Base-by-base conservation (phyloP, 2,797 vertebrate genomes). In the Girardinus metallicus region DNA sequence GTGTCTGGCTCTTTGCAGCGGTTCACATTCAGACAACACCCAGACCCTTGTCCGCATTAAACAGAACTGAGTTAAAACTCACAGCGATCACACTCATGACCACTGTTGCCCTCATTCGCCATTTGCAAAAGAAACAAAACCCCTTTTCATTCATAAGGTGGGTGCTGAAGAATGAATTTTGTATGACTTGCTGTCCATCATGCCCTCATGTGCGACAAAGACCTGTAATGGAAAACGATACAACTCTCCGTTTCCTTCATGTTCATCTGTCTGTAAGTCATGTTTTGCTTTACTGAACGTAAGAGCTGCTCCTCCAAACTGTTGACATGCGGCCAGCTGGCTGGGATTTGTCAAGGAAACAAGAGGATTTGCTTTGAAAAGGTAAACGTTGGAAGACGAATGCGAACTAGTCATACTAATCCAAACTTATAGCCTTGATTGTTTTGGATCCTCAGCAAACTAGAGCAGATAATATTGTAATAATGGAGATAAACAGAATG, bases 151-250 rank as follows among this genome's bases (percentile, higher is more conserved):
- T 71, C 71, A 72, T 53, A 75, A 57, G 73, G 82, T 79, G 85
- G 88, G 81, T 84, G 74, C 85, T 60, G 78, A 74, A 43, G 77
- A 86, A 80, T 47, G 34, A 85, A 47, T 36, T 72, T 43, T 77
- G 73, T 72, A n/a, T 66, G 72, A 75, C 91, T 87, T 79, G 86
- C 91, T 90, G 87, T 92, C 80, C 85, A 85, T 91, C 86, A 87
- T 86, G 79, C 81, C 85, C 83, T 81, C 75, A 79, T 81, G 85
- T 87, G 76, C 57, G 78, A 73, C 74, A 39, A 86, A 73, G 66
- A 86, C 76, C 75, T 81, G 75, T 13, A 49, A 72, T 76, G 70
- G 85, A 82, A 81, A 88, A 89, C 74, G 83, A 76, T 73, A 70
- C 79, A 64, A 47, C 79, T 77, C 76, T 78, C 75, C 73, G 57